phyloP scores from a whole-genome alignment of 2,797 vertebrate species.

The Pantherophis alleghaniensis region DNA sequence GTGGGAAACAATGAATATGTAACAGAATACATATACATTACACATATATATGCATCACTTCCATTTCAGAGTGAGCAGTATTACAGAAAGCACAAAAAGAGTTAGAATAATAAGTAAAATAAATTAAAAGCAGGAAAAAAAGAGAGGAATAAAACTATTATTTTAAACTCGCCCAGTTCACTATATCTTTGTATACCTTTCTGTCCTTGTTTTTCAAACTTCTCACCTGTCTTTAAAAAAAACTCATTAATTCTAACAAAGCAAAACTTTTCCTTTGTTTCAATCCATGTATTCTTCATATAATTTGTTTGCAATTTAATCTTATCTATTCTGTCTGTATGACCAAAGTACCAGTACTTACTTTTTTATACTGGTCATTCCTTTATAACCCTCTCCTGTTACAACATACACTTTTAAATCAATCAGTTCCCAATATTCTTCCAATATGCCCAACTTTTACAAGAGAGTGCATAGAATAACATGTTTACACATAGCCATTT shows the following conservation, averaged over 20 bases:
- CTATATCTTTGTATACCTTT: background rate
- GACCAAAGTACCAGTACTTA: background rate
- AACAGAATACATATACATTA: background rate
- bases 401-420: background rate
- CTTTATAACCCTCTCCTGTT: background rate
- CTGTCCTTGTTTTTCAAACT: background rate
- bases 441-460: background rate
- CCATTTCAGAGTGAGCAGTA: background rate
- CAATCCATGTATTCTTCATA: background rate
- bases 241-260: background rate
- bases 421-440: background rate
- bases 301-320: background rate
- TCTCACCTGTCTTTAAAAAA: background rate
- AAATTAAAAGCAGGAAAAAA: background rate
- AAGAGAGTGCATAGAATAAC: background rate
- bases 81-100: background rate
- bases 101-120: background rate
- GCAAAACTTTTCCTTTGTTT: background rate
- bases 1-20: background rate
- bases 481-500: background rate
- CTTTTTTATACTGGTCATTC: background rate
- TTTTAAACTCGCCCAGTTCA: background rate
- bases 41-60: background rate
- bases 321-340: background rate
- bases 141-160: background rate